These are phyloP conservation scores for Temnothorax nylanderi DNA, from an alignment of 1,140 invertebrate genomes.

Conservation along the genomic window DNA sequence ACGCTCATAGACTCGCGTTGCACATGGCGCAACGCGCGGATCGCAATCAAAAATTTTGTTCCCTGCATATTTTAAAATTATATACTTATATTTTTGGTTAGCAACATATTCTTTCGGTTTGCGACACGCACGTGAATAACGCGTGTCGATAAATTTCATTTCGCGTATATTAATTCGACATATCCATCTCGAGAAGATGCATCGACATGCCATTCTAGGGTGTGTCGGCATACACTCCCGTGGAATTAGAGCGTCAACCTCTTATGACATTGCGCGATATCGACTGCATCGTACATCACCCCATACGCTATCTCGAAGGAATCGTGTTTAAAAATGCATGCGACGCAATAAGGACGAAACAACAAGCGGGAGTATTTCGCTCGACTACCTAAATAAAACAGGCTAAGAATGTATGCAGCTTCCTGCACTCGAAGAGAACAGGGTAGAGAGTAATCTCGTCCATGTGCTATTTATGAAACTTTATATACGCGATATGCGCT, in stretches of 20 bases:
- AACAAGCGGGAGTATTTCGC: slow-evolving; percentile 48
- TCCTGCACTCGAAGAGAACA: slow-evolving; percentile 43
- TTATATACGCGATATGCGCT: slow-evolving; percentile 53
- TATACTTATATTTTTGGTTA: background rate
- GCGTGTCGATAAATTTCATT: slow-evolving; percentile 61
- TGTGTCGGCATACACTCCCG: slow-evolving; percentile 43
- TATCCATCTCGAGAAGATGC: slow-evolving; percentile 60
- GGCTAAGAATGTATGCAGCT: slow-evolving; percentile 51
- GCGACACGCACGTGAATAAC: slow-evolving; percentile 2
- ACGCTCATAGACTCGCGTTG: background rate
- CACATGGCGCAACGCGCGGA: background rate
- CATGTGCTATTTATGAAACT: slow-evolving; percentile 58
- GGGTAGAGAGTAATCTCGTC: slow-evolving; percentile 49
- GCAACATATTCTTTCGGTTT: slow-evolving; percentile 17
- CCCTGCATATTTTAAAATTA: background rate
- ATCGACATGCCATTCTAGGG: slow-evolving; percentile 61
- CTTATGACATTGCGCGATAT: slow-evolving; percentile 61
- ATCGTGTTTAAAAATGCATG: slow-evolving; percentile 53
- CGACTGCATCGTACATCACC: slow-evolving; percentile 49
- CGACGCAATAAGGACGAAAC: slow-evolving; percentile 51
- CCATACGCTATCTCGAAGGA: slow-evolving; percentile 43
- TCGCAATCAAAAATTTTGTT: slow-evolving; percentile 13
- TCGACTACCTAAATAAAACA: slow-evolving; percentile 56
- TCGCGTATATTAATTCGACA: slow-evolving; percentile 62
- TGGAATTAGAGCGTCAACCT: slow-evolving; percentile 63